Evolutionary conservation across 1,140 invertebrate species (phyloP).

Genomic region (Drosophila arizonae): DNA sequence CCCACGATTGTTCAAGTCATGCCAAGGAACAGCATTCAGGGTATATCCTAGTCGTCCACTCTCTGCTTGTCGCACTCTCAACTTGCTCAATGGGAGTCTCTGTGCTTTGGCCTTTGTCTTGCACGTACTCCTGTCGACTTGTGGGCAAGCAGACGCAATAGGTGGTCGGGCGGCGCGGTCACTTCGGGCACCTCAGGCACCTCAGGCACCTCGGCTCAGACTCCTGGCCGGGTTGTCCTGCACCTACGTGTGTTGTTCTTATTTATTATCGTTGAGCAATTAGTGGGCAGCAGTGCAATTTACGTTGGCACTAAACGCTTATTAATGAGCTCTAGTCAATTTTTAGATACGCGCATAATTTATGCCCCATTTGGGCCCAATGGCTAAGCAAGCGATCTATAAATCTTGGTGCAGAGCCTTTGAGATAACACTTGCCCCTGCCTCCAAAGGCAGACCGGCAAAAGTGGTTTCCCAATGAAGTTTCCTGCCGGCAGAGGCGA

Average conservation of each 20-base stretch:
- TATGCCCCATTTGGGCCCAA: slow-evolving; percentile 24
- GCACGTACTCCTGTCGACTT: background rate
- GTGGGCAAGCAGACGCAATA: slow-evolving; percentile 36
- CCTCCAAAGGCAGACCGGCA: background rate
- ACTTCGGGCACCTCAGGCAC: background rate
- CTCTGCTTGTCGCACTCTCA: no score
- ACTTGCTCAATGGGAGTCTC: background rate
- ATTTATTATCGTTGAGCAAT: slow-evolving; percentile 41
- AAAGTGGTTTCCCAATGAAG: background rate
- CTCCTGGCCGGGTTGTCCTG: slow-evolving; percentile 42
- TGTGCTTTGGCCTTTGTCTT: slow-evolving; percentile 10
- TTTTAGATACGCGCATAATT: slow-evolving; percentile 47
- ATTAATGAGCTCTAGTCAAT: slow-evolving; percentile 64
- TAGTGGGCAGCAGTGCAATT: slow-evolving; percentile 41
- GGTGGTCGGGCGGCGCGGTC: slow-evolving; percentile 31
- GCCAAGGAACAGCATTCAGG: no score
- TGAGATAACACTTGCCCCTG: slow-evolving; percentile 32
- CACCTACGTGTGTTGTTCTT: slow-evolving; percentile 40
- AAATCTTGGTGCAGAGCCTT: slow-evolving; percentile 52
- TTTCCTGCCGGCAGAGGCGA: background rate
- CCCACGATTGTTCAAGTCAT: no score
- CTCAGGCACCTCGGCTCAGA: background rate
- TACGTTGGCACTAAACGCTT: slow-evolving; percentile 64
- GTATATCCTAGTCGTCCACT: no score
- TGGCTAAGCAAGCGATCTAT: slow-evolving; percentile 48